Conservation (phyloP, 2,797 vertebrate genomes). For the Tiaroga cobitis region DNA sequence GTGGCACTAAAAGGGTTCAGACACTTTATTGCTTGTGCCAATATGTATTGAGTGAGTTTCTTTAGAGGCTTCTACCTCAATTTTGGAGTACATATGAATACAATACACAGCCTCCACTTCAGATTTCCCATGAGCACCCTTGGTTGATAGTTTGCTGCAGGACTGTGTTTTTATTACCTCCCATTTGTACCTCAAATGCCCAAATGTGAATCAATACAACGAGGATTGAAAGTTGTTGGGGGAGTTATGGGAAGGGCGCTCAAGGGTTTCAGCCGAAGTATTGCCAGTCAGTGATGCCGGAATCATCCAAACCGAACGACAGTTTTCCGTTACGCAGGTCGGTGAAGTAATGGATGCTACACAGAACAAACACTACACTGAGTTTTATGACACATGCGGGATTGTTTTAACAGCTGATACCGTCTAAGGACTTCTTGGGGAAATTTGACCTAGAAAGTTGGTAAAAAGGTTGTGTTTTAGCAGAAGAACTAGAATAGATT, state of each 20-base stretch:
- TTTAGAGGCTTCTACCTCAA: neutral
- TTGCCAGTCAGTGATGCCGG: neutral
- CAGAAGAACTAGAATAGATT: too few species aligned
- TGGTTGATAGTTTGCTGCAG: neutral
- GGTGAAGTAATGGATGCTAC: neutral
- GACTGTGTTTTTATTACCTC: conserved; percentile 32
- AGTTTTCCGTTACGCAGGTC: conserved; percentile 7
- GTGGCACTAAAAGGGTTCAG: neutral
- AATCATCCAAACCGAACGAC: neutral
- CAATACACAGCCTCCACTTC: neutral
- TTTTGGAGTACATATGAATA: conserved; percentile 20
- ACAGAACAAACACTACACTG: neutral
- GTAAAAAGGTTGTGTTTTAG: neutral
- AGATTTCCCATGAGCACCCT: conserved; percentile 36
- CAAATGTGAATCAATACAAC: conserved; percentile 12
- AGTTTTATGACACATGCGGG: neutral
- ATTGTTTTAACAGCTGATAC: neutral
- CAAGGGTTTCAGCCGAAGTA: neutral
- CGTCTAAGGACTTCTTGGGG: neutral
- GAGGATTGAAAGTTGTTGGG: conserved; percentile 21
- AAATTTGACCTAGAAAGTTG: neutral
- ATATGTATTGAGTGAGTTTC: conserved; percentile 3
- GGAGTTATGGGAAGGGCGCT: neutral
- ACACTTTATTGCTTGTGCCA: neutral
- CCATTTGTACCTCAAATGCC: neutral